phyloP scores from a whole-genome alignment of 2,888 invertebrate species.

The Sisyra terminalis region DNA sequence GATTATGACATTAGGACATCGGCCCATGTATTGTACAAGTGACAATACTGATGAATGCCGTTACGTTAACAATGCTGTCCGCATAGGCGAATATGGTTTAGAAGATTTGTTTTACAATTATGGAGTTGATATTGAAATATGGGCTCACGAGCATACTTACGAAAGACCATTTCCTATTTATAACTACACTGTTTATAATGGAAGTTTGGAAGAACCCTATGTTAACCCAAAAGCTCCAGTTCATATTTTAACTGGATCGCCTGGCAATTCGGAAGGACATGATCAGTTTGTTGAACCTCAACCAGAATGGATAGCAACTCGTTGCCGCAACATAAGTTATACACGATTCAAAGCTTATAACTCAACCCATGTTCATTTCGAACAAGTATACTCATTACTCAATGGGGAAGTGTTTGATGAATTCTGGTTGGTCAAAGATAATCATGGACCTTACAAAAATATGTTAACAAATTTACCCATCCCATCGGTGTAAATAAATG shows the following conservation, averaged over 20 bases:
- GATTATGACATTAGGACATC: constrained; percentile 70
- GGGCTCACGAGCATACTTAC: constrained; percentile 93
- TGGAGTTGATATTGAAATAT: constrained; percentile 76
- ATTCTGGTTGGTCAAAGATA: constrained; percentile 24
- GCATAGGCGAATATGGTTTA: constrained; percentile 30
- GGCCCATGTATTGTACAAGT: constrained; percentile 87
- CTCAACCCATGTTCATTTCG: constrained; percentile 61
- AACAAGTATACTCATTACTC: constrained; percentile 45
- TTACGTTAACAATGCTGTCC: constrained; percentile 38
- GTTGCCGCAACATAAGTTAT: constrained; percentile 75
- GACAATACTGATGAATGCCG: constrained; percentile 67
- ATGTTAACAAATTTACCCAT: too few species aligned
- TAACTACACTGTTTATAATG: constrained; percentile 49
- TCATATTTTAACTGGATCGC: constrained; percentile 73
- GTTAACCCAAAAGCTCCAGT: constrained; percentile 64
- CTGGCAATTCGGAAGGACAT: constrained; percentile 63
- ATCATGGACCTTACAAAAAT: constrained; percentile 16
- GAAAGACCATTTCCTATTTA: constrained; percentile 85
- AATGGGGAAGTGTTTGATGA: constrained; percentile 23
- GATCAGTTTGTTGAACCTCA: constrained; percentile 33
- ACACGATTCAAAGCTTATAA: constrained; percentile 61
- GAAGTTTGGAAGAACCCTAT: constrained; percentile 38
- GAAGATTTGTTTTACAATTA: constrained; percentile 66
- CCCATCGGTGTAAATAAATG: too few species aligned
- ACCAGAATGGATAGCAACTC: constrained; percentile 60